Conservation (phyloP, 1,140 invertebrate species). For the Phortica variegata region DNA sequence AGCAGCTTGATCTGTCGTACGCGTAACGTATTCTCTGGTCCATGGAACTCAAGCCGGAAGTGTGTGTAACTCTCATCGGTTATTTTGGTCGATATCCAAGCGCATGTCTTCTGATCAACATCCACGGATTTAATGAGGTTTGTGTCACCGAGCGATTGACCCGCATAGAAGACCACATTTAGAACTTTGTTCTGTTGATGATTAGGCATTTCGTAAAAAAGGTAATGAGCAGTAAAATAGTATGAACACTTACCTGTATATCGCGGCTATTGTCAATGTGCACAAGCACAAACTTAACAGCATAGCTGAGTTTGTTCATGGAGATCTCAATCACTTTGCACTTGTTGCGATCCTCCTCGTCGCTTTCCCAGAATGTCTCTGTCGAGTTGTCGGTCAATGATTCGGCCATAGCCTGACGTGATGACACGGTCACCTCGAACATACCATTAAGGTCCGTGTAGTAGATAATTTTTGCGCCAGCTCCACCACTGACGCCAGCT, state of each 20-base stretch:
- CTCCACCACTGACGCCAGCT: background rate
- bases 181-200: constrained; percentile 80
- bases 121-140: constrained; percentile 78
- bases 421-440: constrained; percentile 73
- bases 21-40: constrained; percentile 85
- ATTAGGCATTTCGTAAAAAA: background rate
- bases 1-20: constrained; percentile 74
- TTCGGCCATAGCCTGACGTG: constrained; percentile 87
- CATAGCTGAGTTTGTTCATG: constrained; percentile 49
- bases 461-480: constrained; percentile 34
- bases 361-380: constrained; percentile 99
- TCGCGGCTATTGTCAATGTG: constrained; percentile 94
- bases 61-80: constrained; percentile 56
- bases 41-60: constrained; percentile 82
- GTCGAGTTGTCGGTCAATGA: constrained; percentile 92
- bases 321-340: constrained; percentile 74
- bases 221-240: background rate
- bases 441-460: constrained; percentile 48
- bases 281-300: constrained; percentile 67
- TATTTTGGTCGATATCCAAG: constrained; percentile 85
- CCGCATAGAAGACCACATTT: constrained; percentile 77
- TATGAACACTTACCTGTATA: constrained; percentile 69
- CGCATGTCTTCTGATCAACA: constrained; percentile 74
- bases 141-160: constrained; percentile 77
- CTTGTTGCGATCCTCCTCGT: constrained; percentile 93